Evolutionary conservation across 2,888 invertebrate genomes (phyloP).

Genomic region (Choristoneura rosaceana): DNA sequence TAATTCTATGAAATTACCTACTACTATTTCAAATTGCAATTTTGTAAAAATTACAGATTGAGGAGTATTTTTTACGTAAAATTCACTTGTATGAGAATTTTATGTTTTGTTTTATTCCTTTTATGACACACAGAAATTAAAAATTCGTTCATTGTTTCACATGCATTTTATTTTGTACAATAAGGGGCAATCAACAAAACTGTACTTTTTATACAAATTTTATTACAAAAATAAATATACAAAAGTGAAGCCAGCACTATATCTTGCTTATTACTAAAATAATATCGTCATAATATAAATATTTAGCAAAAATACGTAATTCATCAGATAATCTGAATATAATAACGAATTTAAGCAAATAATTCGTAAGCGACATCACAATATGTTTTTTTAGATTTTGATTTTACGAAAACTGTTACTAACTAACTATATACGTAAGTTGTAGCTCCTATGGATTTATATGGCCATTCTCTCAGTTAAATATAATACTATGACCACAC

Average conservation of each 20-base stretch:
- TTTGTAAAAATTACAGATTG: too few relatives aligned
- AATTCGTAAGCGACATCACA: constrained; percentile 48
- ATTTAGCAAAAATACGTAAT: constrained; percentile 47
- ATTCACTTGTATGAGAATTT: too few relatives aligned
- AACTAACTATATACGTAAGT: constrained; percentile 48
- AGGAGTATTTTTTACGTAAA: too few relatives aligned
- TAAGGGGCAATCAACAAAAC: constrained; percentile 49
- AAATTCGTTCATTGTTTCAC: constrained; percentile 34
- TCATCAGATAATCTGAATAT: constrained; percentile 52
- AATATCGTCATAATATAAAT: constrained; percentile 48
- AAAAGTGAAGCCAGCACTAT: constrained; percentile 40
- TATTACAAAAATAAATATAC: constrained; percentile 22
- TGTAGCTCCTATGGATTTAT: constrained; percentile 42
- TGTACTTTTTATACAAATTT: constrained; percentile 40
- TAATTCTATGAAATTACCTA: too few relatives aligned
- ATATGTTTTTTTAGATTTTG: constrained; percentile 10
- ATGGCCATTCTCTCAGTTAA: constrained; percentile 34
- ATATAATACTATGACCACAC: constrained; percentile 36
- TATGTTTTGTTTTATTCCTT: too few relatives aligned
- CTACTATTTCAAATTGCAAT: too few relatives aligned
- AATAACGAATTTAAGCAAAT: constrained; percentile 47
- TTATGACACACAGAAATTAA: constrained; percentile 36
- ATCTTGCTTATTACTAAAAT: constrained; percentile 21
- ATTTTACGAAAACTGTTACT: constrained; percentile 9
- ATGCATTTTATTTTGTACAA: constrained; percentile 46